Evolutionary conservation across 2,888 invertebrate genomes (phyloP), one percentile per base, ranked within the genome.

Genomic region (Ganaspis brasiliensis): DNA sequence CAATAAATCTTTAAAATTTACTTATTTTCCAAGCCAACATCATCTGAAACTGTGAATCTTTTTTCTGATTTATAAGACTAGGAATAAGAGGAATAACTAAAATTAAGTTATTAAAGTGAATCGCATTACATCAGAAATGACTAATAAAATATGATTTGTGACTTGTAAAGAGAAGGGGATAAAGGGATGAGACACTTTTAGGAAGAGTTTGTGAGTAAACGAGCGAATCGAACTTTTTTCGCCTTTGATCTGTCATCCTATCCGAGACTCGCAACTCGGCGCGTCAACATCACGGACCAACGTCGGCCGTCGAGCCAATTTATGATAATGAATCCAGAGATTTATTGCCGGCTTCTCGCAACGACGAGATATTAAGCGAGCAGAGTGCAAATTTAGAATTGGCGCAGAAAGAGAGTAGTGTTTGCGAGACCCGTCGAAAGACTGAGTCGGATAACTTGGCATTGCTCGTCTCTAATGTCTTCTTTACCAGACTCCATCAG

Each of bases 271-370:
- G 82, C 74, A 75, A 78, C 74, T 73, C 72, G 78, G 67, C 82
- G 80, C 84, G 86, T 87, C 86, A 86, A 85, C 86, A 86, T 87
- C 86, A 78, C 72, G 76, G 67, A 61, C 74, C 81, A 76, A 79
- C 81, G 79, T 80, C 56, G 74, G 73, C 77, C 85, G 83, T 83
- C 82, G 76, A 78, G 84, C 88, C 88, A 89, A 89, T 89, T 89
- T 89, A 89, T 89, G 89, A 89, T 89, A 89, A 89, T 89, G 89
- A 89, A 87, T 86, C 87, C 77, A 61, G 81, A 89, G 88, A 89
- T 89, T 89, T 89, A 89, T 89, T 79, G 86, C 83, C 83, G 83
- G 81, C 82, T 87, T 87, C 87, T 86, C 86, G 86, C 86, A 82
- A 87, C 86, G 86, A 83, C 86, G 84, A 86, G 87, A 87, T 87